These are phyloP conservation scores for Antheraea assamensis DNA, from an alignment of 2,888 invertebrate genomes.

Conservation along the genomic window DNA sequence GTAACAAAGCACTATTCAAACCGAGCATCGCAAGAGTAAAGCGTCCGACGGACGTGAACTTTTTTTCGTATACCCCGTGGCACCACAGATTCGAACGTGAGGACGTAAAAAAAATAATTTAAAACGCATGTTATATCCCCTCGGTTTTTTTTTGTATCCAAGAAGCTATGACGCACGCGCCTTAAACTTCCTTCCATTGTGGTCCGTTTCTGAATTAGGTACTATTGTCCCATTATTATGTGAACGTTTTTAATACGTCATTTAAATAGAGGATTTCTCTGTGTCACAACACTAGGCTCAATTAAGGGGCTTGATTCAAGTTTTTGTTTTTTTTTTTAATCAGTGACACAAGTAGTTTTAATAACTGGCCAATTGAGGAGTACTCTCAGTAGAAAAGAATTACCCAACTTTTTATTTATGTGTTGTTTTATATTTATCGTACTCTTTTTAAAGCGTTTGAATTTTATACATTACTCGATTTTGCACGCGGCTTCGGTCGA, in stretches of 20 bases:
- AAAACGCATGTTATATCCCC: conserved; percentile 38
- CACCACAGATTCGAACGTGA: conserved; percentile 28
- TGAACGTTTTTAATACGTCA: background rate
- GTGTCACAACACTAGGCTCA: background rate
- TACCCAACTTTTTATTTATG: background rate
- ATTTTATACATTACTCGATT: too few relatives aligned
- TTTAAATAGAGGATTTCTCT: background rate
- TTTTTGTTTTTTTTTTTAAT: background rate
- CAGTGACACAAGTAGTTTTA: background rate
- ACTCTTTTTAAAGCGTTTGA: too few relatives aligned
- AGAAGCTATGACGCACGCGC: conserved; percentile 70
- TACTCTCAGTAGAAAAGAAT: background rate
- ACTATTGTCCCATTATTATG: conserved; percentile 14
- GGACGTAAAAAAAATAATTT: conserved; percentile 55
- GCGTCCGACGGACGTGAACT: conserved; percentile 37
- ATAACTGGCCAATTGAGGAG: background rate
- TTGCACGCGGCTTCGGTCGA: too few relatives aligned
- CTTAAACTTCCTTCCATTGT: conserved; percentile 80
- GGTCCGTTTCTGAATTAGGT: conserved; percentile 42
- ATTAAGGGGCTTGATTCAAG: background rate
- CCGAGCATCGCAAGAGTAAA: conserved; percentile 10
- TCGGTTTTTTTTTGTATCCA: conserved; percentile 24
- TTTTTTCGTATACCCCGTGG: conserved; percentile 44
- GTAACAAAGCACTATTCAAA: conserved; percentile 15
- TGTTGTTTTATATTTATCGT: too few relatives aligned